Base-by-base conservation (phyloP, 2,888 invertebrate genomes). In the Aleiodes testaceus region DNA sequence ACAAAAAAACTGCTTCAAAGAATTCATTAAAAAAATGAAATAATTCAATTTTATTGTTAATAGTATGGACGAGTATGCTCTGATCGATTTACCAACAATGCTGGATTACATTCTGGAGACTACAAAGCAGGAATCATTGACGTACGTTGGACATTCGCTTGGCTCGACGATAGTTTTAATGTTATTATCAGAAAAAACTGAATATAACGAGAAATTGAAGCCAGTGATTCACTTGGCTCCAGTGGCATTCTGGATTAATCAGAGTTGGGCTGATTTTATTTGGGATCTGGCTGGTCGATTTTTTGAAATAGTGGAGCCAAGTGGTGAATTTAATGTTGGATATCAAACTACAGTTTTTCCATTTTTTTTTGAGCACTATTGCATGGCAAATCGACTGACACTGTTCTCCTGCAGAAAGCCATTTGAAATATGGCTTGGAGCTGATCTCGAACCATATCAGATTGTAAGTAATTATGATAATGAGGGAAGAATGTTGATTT, bases 141-240 rank as follows among this genome's bases (percentile, higher is more conserved):
- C 92, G 78, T 97, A 97, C 85, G 89, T 97, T 50, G 97, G 97
- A 0, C 97, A 97, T 87, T 97, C 96, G 0, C 96, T 97, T 92
- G 97, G 97, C 1, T 94, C 95, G 0, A 93, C 94, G 0, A 89
- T 92, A 77, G 90, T 92, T 75, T 93, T 92, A 82, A 92, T 92
- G 1, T 87, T 94, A 78, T 88, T 94, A 50, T 92, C 94, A 0
- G 89, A 90, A 4, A 88, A 90, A 77, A 92, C 93, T 0, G 91
- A 93, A 79, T 93, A 93, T 79, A 94, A 94, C 79, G 42, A 75
- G 0, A 90, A 92, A 72, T 89, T 95, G 44, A 89, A 91, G 76
- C 90, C 92, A 0, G 92, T 92, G 75, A 91, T 92, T 12, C 74
- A 76, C 47, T 66, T 82, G 9, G 79, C 81, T 1, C 81, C 82